phyloP scores from a whole-genome alignment of 1,140 invertebrate species.

The Caenorhabditis brenneri region DNA sequence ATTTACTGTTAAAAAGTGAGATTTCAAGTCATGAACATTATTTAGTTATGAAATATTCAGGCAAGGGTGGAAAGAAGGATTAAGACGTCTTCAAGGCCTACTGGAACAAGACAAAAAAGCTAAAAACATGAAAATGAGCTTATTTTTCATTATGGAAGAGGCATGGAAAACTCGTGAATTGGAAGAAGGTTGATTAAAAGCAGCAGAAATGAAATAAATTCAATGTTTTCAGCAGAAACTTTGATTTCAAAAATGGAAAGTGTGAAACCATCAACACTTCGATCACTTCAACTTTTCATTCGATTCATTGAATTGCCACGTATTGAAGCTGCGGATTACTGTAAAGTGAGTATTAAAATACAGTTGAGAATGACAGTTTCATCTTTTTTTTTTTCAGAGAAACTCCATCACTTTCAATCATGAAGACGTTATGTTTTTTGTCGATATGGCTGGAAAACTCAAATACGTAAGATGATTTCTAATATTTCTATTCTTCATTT shows the following conservation, averaged over 20 bases:
- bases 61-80: background rate
- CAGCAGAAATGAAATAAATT: background rate
- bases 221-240: background rate
- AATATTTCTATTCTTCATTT: too few species aligned
- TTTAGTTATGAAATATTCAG: background rate
- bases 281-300: slow-evolving; percentile 6
- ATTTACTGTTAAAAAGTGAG: background rate
- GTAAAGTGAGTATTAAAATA: background rate
- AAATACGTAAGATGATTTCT: background rate
- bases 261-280: background rate
- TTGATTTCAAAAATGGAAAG: background rate
- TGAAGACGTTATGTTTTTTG: background rate
- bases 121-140: slow-evolving; percentile 30
- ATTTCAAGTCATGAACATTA: background rate
- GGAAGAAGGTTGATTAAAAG: background rate
- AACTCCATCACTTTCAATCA: background rate
- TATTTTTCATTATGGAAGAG: slow-evolving; percentile 6
- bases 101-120: background rate
- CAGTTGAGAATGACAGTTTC: background rate
- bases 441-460: background rate
- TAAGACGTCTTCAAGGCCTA: background rate
- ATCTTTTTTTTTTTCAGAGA: background rate
- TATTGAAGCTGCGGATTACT: background rate
- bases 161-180: background rate
- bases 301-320: background rate